Evolutionary conservation across 2,113 vertebrate genomes (phyloP).

Genomic region (Prionailurus bengalensis): DNA sequence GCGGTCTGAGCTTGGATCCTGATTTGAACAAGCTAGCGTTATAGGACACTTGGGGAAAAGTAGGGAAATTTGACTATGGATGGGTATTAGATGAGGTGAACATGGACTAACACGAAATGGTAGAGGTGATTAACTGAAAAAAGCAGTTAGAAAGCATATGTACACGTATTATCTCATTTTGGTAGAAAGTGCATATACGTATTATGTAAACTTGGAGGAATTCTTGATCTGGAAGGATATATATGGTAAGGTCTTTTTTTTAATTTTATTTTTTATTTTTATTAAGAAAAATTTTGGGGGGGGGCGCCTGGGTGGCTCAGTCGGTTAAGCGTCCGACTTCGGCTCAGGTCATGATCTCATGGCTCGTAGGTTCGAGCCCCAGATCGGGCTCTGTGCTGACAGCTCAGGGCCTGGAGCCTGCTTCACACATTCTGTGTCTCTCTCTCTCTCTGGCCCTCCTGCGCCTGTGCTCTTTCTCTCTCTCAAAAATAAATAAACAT

Average conservation of each 20-base stretch:
- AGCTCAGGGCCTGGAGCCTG: no score
- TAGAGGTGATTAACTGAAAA: background rate
- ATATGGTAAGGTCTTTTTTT: background rate
- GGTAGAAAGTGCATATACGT: background rate
- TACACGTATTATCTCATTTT: background rate
- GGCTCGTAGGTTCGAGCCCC: no score
- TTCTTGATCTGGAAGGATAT: background rate
- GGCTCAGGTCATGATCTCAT: no score
- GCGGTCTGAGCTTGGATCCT: background rate
- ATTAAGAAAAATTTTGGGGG: no score
- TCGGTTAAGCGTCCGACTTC: no score
- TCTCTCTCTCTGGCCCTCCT: no score
- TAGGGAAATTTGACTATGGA: slow-evolving; percentile 12
- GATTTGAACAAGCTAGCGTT: slow-evolving; percentile 21
- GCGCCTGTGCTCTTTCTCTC: no score
- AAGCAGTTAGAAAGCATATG: background rate
- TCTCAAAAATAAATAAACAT: no score
- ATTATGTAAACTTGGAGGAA: background rate
- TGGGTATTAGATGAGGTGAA: slow-evolving; percentile 31
- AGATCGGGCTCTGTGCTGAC: no score
- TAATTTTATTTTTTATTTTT: background rate
- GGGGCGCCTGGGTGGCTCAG: no score
- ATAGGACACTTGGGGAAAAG: background rate
- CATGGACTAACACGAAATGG: background rate
- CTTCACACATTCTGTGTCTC: no score